Percentiles rank a stretch among this genome's conserved stretches.
These are phyloP conservation scores for Aporophyla lueneburgensis DNA, from an alignment of 2,888 invertebrate species.

Conservation along the genomic window DNA sequence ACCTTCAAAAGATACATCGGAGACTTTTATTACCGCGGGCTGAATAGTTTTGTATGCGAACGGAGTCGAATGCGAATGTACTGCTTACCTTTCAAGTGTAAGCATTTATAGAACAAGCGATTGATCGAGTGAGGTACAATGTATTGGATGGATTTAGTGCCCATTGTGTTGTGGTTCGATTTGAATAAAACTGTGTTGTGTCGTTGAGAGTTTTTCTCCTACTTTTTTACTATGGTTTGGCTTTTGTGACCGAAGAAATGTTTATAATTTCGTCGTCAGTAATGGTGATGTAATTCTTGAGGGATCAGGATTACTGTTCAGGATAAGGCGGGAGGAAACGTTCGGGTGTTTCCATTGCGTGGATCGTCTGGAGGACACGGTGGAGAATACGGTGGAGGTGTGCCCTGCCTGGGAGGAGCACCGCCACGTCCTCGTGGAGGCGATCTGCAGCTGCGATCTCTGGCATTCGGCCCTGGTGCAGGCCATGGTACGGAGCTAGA, in stretches of 20 bases:
- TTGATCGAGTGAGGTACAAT: conserved; percentile 35
- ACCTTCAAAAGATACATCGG: conserved; percentile 28
- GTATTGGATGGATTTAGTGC: conserved; percentile 39
- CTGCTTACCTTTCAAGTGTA: conserved; percentile 46
- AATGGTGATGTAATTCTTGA: too few relatives aligned
- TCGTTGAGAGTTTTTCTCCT: not conserved
- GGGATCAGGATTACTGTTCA: too few relatives aligned
- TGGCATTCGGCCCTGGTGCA: too few relatives aligned
- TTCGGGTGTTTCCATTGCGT: too few relatives aligned
- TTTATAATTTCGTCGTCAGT: not conserved
- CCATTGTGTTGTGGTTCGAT: conserved; percentile 15
- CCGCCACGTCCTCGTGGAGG: too few relatives aligned
- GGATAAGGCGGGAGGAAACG: too few relatives aligned
- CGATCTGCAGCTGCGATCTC: too few relatives aligned
- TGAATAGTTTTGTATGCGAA: conserved; percentile 52
- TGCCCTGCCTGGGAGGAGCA: too few relatives aligned
- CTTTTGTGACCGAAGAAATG: not conserved
- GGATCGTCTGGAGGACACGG: too few relatives aligned
- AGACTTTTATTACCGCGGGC: conserved; percentile 35
- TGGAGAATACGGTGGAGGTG: too few relatives aligned
- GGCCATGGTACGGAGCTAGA: too few relatives aligned
- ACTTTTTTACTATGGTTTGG: not conserved
- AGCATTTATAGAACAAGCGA: conserved; percentile 33
- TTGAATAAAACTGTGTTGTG: not conserved
- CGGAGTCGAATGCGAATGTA: conserved; percentile 43